Evolutionary conservation across 2,113 vertebrate genomes (phyloP), one percentile per base, ranked within the genome.

Genomic region (Jacana jacana): DNA sequence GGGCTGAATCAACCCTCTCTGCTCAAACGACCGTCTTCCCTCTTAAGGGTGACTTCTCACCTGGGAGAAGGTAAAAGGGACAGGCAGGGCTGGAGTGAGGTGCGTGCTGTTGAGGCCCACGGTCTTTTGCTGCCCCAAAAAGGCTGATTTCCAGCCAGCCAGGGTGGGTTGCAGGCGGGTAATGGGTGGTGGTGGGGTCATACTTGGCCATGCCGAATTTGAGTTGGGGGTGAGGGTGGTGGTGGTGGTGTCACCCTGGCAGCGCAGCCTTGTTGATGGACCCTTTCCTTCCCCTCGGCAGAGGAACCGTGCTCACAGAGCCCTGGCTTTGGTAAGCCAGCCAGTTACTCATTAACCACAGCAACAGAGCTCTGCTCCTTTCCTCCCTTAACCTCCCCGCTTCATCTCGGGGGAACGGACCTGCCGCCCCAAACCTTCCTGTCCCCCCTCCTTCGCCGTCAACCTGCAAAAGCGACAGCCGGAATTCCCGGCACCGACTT

Each of bases 291-390:
- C 13, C 42, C 55, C 85, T 31, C n/a, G 4, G 5, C 30, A 4
- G 39, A 13, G 70, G 24, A 77, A 13, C 1, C 1, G 27, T 71
- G 70, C 80, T 51, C 1, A 23, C 9, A 2, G n/a, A 55, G 73
- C 46, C 0, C 64, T 12, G 80, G 28, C 79, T 86, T 11, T 2
- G 72, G 24, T 12, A 39, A 58, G 6, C 3, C 25, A 13, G 63
- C 69, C 13, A 16, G 82, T 96, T 96, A 96, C 63, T 93, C 1
- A 95, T 96, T 96, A 95, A 94, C 96, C 82, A 3, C 55, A 3
- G 52, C 13, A 2, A 2, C 46, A 13, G n/a, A 61, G 81, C 89
- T 8, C 71, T 9, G 80, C 73, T 91, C 60, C 70, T 28, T 65
- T 28, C 57, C 57, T 58, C 35, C 87, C 64, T 35, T 33, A 39